Conservation (phyloP, 2,113 vertebrate species). For the Eulemur macaco region DNA sequence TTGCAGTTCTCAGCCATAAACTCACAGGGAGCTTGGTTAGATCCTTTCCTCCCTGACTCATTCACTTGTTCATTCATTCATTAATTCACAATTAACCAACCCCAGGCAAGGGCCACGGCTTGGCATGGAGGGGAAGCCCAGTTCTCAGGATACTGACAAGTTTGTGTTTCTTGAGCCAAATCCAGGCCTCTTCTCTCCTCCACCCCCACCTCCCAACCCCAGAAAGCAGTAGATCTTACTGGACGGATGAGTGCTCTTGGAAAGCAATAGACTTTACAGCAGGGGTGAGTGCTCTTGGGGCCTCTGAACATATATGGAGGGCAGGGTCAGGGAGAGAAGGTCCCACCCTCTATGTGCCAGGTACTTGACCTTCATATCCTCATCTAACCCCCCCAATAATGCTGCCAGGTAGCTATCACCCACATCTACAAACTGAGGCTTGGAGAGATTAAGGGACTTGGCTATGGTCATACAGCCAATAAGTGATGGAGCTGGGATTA, state of each 20-base stretch:
- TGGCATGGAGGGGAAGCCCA: not conserved
- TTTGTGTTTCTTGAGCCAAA: constrained; percentile 8
- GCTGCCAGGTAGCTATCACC: not conserved
- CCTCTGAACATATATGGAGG: not conserved
- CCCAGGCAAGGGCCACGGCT: not conserved
- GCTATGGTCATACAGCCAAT: not conserved
- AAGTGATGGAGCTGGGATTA: not conserved
- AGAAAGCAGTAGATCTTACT: not conserved
- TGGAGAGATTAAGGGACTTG: not conserved
- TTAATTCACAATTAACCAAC: not conserved
- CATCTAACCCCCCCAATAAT: not conserved
- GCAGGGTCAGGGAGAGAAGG: not conserved
- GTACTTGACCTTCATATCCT: not conserved
- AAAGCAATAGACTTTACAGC: not conserved
- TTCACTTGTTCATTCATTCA: not conserved
- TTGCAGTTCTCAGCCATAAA: not conserved
- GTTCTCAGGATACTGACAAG: not conserved
- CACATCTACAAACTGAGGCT: not conserved
- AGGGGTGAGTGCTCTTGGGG: not conserved
- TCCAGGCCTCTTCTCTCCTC: not conserved
- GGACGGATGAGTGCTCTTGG: not conserved
- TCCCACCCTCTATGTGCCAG: not conserved
- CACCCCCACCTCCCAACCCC: not conserved
- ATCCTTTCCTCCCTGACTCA: not conserved
- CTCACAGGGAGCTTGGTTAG: not conserved